Percentiles rank a stretch among this genome's conserved stretches.
Conservation (phyloP, 2,888 invertebrate species). For the Epinotia demarniana region DNA sequence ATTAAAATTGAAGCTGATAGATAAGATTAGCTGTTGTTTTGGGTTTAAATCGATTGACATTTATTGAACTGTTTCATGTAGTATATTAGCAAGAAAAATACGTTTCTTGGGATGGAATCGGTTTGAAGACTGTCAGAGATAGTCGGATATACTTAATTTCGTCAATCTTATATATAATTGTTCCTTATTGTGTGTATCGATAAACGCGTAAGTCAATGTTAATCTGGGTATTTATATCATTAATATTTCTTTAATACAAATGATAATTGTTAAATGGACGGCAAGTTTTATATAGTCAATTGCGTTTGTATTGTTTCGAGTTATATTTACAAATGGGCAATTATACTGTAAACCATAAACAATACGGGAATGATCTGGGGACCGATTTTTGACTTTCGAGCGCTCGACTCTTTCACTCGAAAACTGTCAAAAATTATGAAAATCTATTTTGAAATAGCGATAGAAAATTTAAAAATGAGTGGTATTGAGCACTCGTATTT, state of each 20-base stretch:
- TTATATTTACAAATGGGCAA: slow-evolving; percentile 17
- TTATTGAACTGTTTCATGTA: not conserved
- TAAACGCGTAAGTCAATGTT: slow-evolving; percentile 6
- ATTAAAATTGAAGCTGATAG: not conserved
- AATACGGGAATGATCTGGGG: not conserved
- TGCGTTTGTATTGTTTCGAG: slow-evolving; percentile 29
- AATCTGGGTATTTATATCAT: not conserved
- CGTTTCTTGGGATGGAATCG: not conserved
- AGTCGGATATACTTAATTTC: not conserved
- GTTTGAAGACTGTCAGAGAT: not conserved
- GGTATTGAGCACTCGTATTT: too few relatives aligned
- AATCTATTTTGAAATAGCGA: too few relatives aligned
- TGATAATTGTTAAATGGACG: slow-evolving; percentile 15
- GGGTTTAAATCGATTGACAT: not conserved
- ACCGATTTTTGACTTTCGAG: too few relatives aligned
- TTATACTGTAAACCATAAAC: not conserved
- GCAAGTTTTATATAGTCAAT: slow-evolving; percentile 27
- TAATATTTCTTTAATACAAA: slow-evolving; percentile 10
- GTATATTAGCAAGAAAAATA: too few relatives aligned
- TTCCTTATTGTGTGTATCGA: not conserved
- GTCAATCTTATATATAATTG: not conserved
- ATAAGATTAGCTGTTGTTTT: not conserved
- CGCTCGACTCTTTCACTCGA: too few relatives aligned
- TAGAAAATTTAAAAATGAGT: too few relatives aligned
- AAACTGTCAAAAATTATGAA: too few relatives aligned